phyloP scores from a whole-genome alignment of 2,888 invertebrate genomes.

The Mantis religiosa region DNA sequence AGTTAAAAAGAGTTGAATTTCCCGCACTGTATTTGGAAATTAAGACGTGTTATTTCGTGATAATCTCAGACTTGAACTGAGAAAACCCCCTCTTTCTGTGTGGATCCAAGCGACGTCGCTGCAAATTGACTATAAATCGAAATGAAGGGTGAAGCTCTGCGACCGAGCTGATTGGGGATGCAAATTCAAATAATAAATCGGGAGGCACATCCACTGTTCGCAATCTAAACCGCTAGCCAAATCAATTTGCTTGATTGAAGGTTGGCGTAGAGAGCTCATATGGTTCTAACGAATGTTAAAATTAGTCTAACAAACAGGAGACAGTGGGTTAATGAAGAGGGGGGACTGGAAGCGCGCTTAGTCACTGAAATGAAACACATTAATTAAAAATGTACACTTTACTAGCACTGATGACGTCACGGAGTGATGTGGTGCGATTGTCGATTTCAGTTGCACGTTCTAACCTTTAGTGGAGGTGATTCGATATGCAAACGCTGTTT shows the following conservation, averaged over 20 bases:
- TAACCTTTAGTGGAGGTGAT: neutral
- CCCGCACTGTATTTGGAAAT: no score
- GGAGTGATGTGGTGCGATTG: neutral
- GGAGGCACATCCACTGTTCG: neutral
- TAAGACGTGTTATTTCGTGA: neutral
- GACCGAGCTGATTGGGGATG: neutral
- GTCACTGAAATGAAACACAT: neutral
- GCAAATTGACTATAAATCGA: neutral
- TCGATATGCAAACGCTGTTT: neutral
- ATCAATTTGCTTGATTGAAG: neutral
- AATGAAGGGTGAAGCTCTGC: neutral
- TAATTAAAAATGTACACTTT: neutral
- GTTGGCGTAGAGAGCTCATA: neutral
- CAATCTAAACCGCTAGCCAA: neutral
- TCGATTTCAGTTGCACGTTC: neutral
- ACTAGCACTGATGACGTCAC: neutral
- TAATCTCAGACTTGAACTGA: neutral
- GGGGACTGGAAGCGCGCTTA: neutral
- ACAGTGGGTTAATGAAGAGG: neutral
- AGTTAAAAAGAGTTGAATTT: no score
- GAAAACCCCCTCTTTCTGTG: neutral
- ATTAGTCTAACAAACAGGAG: neutral
- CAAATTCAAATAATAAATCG: neutral
- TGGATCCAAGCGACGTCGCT: neutral
- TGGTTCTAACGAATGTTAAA: neutral